phyloP scores from a whole-genome alignment of 2,888 invertebrate species.

The Marronus borbonicus region DNA sequence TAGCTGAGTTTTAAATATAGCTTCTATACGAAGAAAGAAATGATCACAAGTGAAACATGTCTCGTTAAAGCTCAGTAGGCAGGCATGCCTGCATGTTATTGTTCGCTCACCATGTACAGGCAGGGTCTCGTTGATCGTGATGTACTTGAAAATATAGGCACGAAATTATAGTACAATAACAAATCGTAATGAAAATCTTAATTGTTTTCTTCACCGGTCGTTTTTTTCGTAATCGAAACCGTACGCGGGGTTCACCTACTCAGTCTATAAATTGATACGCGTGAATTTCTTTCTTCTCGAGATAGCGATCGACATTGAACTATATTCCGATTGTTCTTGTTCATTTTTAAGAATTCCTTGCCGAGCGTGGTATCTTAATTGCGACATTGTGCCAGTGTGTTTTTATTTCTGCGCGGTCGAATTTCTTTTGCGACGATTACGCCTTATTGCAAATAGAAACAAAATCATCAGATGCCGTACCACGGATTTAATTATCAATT shows the following conservation, averaged over 20 bases:
- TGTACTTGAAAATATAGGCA: slow-evolving; percentile 47
- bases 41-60: slow-evolving; percentile 24
- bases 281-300: slow-evolving; percentile 19
- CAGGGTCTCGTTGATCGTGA: slow-evolving; percentile 39
- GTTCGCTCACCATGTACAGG: slow-evolving; percentile 27
- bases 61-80: slow-evolving; percentile 36
- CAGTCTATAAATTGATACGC: slow-evolving; percentile 22
- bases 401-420: slow-evolving; percentile 13
- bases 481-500: too few species aligned
- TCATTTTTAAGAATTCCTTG: slow-evolving; percentile 11
- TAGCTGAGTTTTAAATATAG: slow-evolving; percentile 35
- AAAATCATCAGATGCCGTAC: background rate
- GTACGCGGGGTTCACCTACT: slow-evolving; percentile 37
- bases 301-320: slow-evolving; percentile 40
- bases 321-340: slow-evolving; percentile 39
- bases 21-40: slow-evolving; percentile 21
- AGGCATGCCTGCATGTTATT: slow-evolving; percentile 38
- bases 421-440: slow-evolving; percentile 15
- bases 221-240: slow-evolving; percentile 37
- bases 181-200: slow-evolving; percentile 51
- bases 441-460: slow-evolving; percentile 1
- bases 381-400: slow-evolving; percentile 6
- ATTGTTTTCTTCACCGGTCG: slow-evolving; percentile 47
- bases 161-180: slow-evolving; percentile 45
- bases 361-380: slow-evolving; percentile 32